Evolutionary conservation across 2,888 invertebrate genomes (phyloP).

Genomic region (Imbricaverruca yamaguchii): DNA sequence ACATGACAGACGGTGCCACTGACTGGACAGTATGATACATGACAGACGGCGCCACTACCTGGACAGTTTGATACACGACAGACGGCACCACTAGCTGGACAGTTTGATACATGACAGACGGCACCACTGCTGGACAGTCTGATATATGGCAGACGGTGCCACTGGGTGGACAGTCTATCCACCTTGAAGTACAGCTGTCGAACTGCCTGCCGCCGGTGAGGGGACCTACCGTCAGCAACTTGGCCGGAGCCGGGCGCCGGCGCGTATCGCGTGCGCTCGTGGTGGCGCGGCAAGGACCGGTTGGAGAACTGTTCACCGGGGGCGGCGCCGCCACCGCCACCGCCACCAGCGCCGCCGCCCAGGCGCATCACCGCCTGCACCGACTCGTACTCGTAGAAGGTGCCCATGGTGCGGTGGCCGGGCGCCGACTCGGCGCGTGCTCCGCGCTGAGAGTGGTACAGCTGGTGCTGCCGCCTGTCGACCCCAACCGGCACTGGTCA

Average conservation of each 20-base stretch:
- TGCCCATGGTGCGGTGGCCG: conserved; percentile 29
- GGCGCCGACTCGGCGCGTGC: background rate
- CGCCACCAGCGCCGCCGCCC: background rate
- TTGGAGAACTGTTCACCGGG: background rate
- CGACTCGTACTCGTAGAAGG: conserved; percentile 33
- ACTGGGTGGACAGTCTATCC: background rate
- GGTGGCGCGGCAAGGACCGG: conserved; percentile 7
- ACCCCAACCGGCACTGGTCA: no score
- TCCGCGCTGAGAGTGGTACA: conserved; percentile 19
- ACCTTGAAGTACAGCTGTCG: background rate
- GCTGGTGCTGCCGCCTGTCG: conserved; percentile 20
- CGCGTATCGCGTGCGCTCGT: background rate
- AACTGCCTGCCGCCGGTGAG: background rate
- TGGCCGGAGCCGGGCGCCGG: background rate
- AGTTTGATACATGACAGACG: background rate
- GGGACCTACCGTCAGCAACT: background rate
- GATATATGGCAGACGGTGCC: no score
- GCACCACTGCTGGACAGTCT: background rate
- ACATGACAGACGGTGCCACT: no score
- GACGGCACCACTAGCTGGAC: no score
- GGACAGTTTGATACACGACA: no score
- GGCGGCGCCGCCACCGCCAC: background rate
- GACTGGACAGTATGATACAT: no score
- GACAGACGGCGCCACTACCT: no score
- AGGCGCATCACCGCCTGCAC: conserved; percentile 32